phyloP scores from a whole-genome alignment of 2,888 invertebrate genomes.

The Pristionchus exspectatus region DNA sequence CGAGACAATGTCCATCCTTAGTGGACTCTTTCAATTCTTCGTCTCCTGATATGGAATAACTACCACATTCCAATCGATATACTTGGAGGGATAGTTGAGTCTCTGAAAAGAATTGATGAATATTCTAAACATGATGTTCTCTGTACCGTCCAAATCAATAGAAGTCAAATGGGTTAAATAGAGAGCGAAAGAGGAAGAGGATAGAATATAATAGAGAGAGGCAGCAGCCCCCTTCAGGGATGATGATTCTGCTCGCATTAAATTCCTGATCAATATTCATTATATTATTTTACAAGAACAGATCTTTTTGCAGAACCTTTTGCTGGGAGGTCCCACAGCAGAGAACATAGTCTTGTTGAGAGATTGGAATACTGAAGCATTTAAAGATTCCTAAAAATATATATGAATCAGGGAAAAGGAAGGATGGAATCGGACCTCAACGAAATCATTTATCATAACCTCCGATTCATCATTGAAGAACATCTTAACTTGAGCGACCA shows the following conservation, averaged over 20 bases:
- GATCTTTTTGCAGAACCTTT: background rate
- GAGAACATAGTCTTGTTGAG: background rate
- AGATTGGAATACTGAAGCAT: background rate
- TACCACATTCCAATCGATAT: constrained; percentile 16
- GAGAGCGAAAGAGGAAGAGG: constrained; percentile 32
- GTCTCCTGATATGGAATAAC: constrained; percentile 39
- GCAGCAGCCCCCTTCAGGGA: background rate
- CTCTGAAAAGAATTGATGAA: background rate
- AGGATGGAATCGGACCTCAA: constrained; percentile 12
- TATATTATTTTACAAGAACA: too few relatives aligned
- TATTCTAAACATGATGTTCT: background rate
- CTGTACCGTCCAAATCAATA: constrained; percentile 30
- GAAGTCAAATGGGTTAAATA: constrained; percentile 34
- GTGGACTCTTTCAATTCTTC: constrained; percentile 35
- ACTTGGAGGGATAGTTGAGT: constrained; percentile 13
- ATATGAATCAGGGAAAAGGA: background rate
- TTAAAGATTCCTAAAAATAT: constrained; percentile 9
- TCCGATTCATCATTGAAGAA: constrained; percentile 47
- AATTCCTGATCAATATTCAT: background rate
- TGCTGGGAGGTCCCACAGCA: constrained; percentile 17
- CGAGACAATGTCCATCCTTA: constrained; percentile 38
- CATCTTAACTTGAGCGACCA: constrained; percentile 27
- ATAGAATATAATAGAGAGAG: constrained; percentile 6
- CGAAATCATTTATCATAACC: constrained; percentile 27
- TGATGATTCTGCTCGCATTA: background rate